Base-by-base conservation (phyloP, 2,888 invertebrate species). In the Parelbella ahira region DNA sequence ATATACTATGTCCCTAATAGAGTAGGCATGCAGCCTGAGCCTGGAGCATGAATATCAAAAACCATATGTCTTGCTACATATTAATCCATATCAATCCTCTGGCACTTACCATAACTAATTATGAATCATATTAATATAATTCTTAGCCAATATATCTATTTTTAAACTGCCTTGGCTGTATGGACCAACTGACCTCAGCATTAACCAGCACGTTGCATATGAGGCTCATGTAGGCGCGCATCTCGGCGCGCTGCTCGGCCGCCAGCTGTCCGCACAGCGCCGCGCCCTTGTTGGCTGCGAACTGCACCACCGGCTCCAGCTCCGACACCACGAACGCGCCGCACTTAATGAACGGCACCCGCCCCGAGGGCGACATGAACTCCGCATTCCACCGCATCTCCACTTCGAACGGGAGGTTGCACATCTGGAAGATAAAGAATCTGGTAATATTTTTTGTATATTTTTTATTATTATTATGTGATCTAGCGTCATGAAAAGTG, bases 361-460 rank as follows among this genome's bases (percentile, higher is more conserved):
- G 91, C 0, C 97, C 97, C 2, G 96, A 94, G 0, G 98, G 98
- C 0, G 98, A 98, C 96, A 99, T 98, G 67, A 94, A 94, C 66
- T 98, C 97, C 0, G 98, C 98, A 86, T 99, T 99, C 59, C 93
- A 91, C 49, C 94, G 89, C 58, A 93, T 93, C 53, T 95, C 94
- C 2, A 97, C 91, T 57, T 91, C 89, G 70, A 93, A 97, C 0
- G 93, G 92, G 0, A 99, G 88, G 39, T 93, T 91, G 66, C 96
- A 96, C 95, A 99, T 98, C 88, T 88, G 65, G 0, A 54, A 51
- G 3, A 20, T n/a, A n/a, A n/a, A n/a, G n/a, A n/a, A n/a, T n/a
- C n/a, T n/a, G n/a, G n/a, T n/a, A n/a, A n/a, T n/a, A n/a, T n/a
- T n/a, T n/a, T n/a, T n/a, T n/a, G n/a, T n/a, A n/a, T n/a, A n/a